Base-by-base conservation (phyloP, 2,797 vertebrate genomes). In the Malurus splendens region DNA sequence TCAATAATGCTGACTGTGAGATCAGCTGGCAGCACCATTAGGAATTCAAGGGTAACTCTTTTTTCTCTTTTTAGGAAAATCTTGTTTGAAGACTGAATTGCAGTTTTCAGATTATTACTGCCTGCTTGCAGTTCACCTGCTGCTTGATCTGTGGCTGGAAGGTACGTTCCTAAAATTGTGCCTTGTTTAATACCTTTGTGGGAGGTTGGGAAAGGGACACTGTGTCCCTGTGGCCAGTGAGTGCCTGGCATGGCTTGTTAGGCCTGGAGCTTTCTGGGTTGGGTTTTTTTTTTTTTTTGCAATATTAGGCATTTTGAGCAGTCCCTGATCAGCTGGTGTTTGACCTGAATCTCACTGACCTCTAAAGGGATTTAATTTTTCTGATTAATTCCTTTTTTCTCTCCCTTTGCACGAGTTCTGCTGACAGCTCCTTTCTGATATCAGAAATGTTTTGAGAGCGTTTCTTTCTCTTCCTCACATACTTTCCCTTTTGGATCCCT, bases 61-160 rank as follows among this genome's bases (percentile, higher is more conserved):
- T 72, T 56, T 57, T 44, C 18, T 60, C 57, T 32, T 52, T 74
- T 22, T 92, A 99, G 99, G 99, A 16, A 98, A 96, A 67, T 97
- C 96, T 20, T 98, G 98, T 91, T 97, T 99, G 97, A 99, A 99
- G 97, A 99, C 99, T 28, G 99, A 99, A 95, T 95, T 99, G 88
- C 99, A 99, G 95, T 99, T 99, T 93, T 99, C 99, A 14, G 99
- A 99, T 77, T 98, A 98, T 97, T 99, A 99, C 92, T 99, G 98
- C 93, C 98, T 99, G 76, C 98, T 99, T 96, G 99, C 98, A 16
- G 98, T 98, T 90, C 99, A 99, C n/a, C 96, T 99, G 33, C 98
- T 98, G 91, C 88, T 99, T 11, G 99, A 99, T 96, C 91, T 99
- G 54, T 99, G 99, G 99, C 96, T 94, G 38, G 98, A 98, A 25